Percentiles rank a stretch among this genome's conserved stretches.
These are phyloP conservation scores for Rhinoraja longicauda DNA, from an alignment of 2,797 vertebrate species.

Conservation along the genomic window DNA sequence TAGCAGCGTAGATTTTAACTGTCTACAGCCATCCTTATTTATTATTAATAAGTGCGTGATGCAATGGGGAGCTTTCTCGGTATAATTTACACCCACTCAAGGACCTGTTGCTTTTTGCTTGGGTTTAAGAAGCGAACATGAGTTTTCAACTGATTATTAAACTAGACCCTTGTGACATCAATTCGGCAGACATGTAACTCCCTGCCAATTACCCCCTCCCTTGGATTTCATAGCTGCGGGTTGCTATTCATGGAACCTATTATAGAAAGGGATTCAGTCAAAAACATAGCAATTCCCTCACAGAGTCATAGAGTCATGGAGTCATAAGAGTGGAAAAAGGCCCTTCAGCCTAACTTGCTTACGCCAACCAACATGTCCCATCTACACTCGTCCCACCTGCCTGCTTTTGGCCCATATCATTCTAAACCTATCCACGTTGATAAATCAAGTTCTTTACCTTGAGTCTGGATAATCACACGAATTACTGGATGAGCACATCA, in stretches of 20 bases:
- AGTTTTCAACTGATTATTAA: not conserved
- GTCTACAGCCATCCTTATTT: not conserved
- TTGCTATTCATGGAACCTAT: not conserved
- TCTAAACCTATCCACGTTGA: too few relatives aligned
- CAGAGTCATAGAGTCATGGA: too few relatives aligned
- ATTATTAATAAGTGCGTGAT: not conserved
- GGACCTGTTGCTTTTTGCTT: not conserved
- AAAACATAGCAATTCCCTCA: not conserved
- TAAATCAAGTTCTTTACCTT: too few relatives aligned
- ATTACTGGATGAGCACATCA: too few relatives aligned
- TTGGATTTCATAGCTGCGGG: not conserved
- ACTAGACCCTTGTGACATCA: not conserved
- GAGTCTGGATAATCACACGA: too few relatives aligned
- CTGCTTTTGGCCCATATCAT: too few relatives aligned
- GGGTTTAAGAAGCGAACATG: not conserved
- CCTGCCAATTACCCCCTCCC: not conserved
- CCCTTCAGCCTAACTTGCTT: too few relatives aligned
- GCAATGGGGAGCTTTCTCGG: not conserved
- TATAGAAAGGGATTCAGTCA: not conserved
- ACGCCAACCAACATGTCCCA: too few relatives aligned
- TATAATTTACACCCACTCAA: not conserved
- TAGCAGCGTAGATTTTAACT: not conserved
- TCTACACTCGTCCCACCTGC: too few relatives aligned
- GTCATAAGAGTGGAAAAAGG: too few relatives aligned
- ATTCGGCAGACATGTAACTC: not conserved